phyloP scores from a whole-genome alignment of 2,888 invertebrate species.

The Galerucella nymphaeae region DNA sequence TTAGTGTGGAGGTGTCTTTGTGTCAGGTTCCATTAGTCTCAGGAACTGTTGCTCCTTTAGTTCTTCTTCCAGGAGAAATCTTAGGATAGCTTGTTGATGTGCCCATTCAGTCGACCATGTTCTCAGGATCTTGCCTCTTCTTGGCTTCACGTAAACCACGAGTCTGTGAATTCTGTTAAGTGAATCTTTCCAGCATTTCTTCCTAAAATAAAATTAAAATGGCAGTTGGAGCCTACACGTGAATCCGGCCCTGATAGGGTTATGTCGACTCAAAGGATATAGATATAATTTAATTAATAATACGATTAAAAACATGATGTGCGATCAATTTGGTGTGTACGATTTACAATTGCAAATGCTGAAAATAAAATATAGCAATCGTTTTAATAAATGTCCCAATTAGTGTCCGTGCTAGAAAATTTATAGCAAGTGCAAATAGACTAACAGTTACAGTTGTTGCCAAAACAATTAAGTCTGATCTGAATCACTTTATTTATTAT shows the following conservation, averaged over 20 bases:
- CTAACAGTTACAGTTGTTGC: constrained; percentile 59
- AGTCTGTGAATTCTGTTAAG: no score
- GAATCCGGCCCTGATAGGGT: neutral
- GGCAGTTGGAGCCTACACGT: no score
- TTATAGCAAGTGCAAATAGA: constrained; percentile 59
- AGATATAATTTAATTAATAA: neutral
- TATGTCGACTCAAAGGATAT: neutral
- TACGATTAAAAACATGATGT: neutral
- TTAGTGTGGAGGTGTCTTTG: no score
- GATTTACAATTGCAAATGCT: constrained; percentile 44
- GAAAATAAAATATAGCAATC: constrained; percentile 49
- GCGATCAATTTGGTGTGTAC: constrained; percentile 2
- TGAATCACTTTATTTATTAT: constrained; percentile 43
- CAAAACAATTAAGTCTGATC: constrained; percentile 57
- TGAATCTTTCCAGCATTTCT: no score
- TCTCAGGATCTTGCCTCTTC: no score
- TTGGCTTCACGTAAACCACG: no score
- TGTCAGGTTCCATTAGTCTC: no score
- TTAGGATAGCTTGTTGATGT: no score
- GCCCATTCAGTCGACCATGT: no score
- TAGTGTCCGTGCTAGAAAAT: constrained; percentile 57
- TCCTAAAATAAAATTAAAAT: no score
- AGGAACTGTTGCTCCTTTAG: no score
- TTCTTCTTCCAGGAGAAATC: no score
- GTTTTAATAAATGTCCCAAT: constrained; percentile 58